Evolutionary conservation across 1,140 invertebrate species (phyloP), one percentile per base, ranked within the genome.

Genomic region (Penaeus indicus): DNA sequence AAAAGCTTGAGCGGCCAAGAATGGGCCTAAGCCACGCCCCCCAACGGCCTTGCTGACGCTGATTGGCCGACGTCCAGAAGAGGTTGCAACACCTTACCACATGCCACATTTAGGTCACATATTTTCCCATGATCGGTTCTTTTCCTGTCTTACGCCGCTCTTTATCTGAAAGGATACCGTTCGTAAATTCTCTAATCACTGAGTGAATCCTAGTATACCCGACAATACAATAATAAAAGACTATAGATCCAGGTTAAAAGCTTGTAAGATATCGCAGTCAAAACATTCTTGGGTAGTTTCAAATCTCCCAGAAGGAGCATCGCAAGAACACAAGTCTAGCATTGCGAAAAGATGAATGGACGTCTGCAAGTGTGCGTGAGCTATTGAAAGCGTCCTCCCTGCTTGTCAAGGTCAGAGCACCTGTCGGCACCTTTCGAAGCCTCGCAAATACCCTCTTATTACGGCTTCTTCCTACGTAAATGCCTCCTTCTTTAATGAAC

Each of bases 91-190:
- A 78, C 81, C 38, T 79, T 54, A 27, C 87, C 19, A 21, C 84
- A 38, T 86, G 67, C 85, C 82, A 88, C 87, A 88, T 84, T 84
- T 83, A 67, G 80, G 87, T 88, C 87, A 84, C 87, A 83, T 88
- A 84, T 84, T 84, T 88, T 72, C 69, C 79, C 64, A 62, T 79
- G 87, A 88, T 88, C 87, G 87, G 87, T 42, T 84, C 81, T 77
- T 88, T 83, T 78, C 81, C 42, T 78, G 72, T 78, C 81, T 88
- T 78, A 63, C 54, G 47, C 72, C 75, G 25, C 38, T 77, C 81
- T 88, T 88, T 84, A 88, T 88, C 81, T 78, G 81, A 72, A 84
- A 75, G 81, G 75, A 61, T 67, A 84, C 69, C 82, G 47, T 84
- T 84, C 87, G 77, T 88, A 88, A 88, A 88, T 84, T 84, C 64